A percentile compares a stretch with the other conserved stretches of the same genome.
phyloP scores from a whole-genome alignment of 1,140 invertebrate species.

The Pararge aegeria region DNA sequence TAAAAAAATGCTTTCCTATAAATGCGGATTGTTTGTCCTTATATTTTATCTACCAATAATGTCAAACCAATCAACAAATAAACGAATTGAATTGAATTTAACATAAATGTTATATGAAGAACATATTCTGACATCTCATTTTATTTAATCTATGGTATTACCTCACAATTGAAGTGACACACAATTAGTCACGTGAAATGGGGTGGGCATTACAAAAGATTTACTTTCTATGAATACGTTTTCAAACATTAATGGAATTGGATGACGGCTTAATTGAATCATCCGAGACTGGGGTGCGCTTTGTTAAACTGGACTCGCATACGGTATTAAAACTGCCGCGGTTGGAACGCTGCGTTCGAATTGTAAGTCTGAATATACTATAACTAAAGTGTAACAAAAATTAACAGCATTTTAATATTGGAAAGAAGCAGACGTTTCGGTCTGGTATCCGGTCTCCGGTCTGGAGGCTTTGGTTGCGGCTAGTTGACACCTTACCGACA shows the following conservation, averaged over 20 bases:
- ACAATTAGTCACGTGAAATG: conserved; percentile 39
- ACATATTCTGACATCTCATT: conserved; percentile 22
- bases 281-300: conserved; percentile 24
- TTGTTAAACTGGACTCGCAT: background rate
- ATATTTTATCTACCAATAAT: too few species aligned
- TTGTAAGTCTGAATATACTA: background rate
- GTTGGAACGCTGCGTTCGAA: background rate
- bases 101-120: background rate
- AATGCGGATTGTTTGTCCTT: too few species aligned
- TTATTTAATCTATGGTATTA: conserved; percentile 13
- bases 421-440: too few species aligned
- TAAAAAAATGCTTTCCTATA: too few species aligned
- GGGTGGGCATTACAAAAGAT: conserved; percentile 41
- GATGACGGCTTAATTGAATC: conserved; percentile 42
- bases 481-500: too few species aligned
- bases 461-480: too few species aligned
- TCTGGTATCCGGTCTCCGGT: too few species aligned
- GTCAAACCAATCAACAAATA: too few species aligned
- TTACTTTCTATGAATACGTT: conserved; percentile 43
- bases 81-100: too few species aligned
- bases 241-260: conserved; percentile 46
- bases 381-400: background rate
- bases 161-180: conserved; percentile 17
- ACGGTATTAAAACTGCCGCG: background rate
- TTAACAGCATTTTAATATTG: too few species aligned